Base-by-base conservation (phyloP, 2,113 vertebrate genomes). In the Bubalus kerabau region DNA sequence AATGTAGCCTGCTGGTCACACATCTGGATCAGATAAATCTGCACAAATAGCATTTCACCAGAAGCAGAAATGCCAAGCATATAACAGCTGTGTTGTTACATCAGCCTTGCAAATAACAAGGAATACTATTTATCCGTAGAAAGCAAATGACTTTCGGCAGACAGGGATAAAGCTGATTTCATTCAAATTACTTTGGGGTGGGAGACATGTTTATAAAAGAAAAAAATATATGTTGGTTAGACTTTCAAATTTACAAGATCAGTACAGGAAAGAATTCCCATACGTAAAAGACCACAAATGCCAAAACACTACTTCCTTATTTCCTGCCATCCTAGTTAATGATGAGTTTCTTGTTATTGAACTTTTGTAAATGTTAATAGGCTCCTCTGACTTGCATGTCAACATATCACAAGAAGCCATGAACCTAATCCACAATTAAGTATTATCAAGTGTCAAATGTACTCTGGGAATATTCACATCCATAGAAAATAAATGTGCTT, bases 1-100 rank as follows among this genome's bases (percentile, higher is more conserved):
- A 97, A 97, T 97, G 97, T 96, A 92, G 97, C 96, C 97, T 91
- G 92, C 91, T 92, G 92, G 96, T 95, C 97, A 97, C 97, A 98
- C 98, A 98, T 98, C 98, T 98, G 98, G 98, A 98, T 96, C 21
- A 96, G 98, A 98, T 98, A 97, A 98, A 97, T 91, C 98, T 95
- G 84, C 91, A 97, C 98, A 98, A 98, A 98, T 67, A 95, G 67
- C 97, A 95, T 97, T 97, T 97, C 97, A 98, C 83, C 95, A 98
- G 97, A 88, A 98, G 98, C 93, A 97, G 85, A 93, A 96, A 98
- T 87, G 95, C 95, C 97, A 98, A 93, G 98, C 94, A 93, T 60
- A 84, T 64, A 95, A 94, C 97, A 98, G 96, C 97, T 97, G 96
- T 96, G 96, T 48, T 88, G 86, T 94, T 94, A 95, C 88, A 97